Evolutionary conservation across 2,113 vertebrate genomes (phyloP).

Genomic region (Grantiella picta): DNA sequence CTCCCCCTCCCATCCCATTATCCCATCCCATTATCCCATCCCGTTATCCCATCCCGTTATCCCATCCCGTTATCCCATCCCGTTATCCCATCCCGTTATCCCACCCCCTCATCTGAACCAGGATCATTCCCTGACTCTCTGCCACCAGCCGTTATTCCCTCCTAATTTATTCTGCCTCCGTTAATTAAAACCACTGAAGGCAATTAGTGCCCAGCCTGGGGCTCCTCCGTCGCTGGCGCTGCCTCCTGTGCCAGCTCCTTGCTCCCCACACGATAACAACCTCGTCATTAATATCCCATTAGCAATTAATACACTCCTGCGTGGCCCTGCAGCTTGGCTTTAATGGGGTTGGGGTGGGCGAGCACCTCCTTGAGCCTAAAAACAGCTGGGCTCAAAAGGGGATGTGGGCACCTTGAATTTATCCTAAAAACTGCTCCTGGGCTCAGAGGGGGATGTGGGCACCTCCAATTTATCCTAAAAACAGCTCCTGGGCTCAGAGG

Average conservation of each 20-base stretch:
- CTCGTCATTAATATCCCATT: not conserved
- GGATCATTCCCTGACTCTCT: not conserved
- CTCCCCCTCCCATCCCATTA: not conserved
- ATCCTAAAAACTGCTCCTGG: not conserved
- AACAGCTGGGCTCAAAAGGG: no score
- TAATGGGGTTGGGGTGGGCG: rapidly evolving
- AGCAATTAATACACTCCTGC: rapidly evolving
- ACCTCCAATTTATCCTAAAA: no score
- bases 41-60: not conserved
- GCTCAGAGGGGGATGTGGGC: not conserved
- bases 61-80: not conserved
- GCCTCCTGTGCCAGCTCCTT: not conserved
- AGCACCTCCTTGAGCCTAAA: not conserved
- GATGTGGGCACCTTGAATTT: not conserved
- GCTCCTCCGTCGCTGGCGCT: not conserved
- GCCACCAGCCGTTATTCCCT: not conserved
- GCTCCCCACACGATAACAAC: no score
- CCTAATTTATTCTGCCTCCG: not conserved
- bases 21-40: not conserved
- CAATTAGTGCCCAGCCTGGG: not conserved
- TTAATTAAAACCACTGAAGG: not conserved
- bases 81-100: not conserved
- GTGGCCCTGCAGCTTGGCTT: rapidly evolving
- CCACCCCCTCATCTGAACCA: not conserved
- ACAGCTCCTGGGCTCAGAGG: not conserved